These are phyloP conservation scores for Falco biarmicus DNA, from an alignment of 2,797 vertebrate genomes.

Conservation along the genomic window DNA sequence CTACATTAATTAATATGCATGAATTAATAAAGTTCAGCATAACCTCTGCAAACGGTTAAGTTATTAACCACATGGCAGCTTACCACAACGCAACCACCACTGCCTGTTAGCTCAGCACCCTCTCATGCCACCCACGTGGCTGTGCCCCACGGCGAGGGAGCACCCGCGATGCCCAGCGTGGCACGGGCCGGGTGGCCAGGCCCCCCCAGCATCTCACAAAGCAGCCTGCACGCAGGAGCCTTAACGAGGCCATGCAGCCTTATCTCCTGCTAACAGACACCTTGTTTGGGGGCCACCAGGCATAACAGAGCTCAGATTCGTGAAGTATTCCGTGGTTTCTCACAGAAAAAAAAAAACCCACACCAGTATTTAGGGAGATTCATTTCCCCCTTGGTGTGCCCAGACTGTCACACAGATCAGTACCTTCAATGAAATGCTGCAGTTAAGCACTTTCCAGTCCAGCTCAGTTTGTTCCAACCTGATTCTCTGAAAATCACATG, in stretches of 20 bases:
- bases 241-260: neutral
- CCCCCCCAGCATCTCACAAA: neutral
- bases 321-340: neutral
- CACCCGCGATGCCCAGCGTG: accelerated
- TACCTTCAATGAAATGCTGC: neutral
- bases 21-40: neutral
- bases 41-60: neutral
- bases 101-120: neutral
- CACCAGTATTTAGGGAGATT: neutral
- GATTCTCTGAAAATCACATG: neutral
- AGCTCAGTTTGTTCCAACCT: neutral
- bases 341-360: neutral
- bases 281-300: neutral
- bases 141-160: accelerated
- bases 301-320: neutral
- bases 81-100: accelerated
- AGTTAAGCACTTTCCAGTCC: neutral
- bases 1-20: no score
- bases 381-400: neutral
- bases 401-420: neutral
- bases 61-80: neutral
- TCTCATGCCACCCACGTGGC: accelerated
- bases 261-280: neutral
- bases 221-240: neutral
- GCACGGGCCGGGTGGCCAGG: accelerated